Base-by-base conservation (phyloP, 2,797 vertebrate genomes). In the Cryptoprocta ferox region DNA sequence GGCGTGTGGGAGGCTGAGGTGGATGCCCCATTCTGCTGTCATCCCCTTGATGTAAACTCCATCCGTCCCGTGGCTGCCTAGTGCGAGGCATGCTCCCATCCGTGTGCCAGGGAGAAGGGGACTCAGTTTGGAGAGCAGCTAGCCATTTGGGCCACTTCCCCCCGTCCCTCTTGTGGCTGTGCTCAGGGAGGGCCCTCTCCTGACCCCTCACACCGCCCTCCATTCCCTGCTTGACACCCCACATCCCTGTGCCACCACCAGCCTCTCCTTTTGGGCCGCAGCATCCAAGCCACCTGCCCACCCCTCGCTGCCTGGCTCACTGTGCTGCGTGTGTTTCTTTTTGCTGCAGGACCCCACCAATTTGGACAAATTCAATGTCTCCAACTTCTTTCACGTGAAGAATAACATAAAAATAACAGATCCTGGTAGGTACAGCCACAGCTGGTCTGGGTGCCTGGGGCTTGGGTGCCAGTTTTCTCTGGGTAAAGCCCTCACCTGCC, bases 311-410 rank as follows among this genome's bases (percentile, higher is more conserved):
- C 24, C 28, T 5, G 16, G 39, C 61, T 94, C 26, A 68, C n/a
- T 65, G 14, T 50, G 7, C 30, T 66, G 21, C 1, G 50, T 4
- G 1, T 81, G 83, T 79, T 81, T 30, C 79, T 86, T 91, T 91
- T 73, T 93, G 97, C 96, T 89, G 35, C 87, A 99, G 99, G 99
- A 99, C 97, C 99, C 99, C 15, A 99, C 99, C 96, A 99, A 99
- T 98, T 96, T 99, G 99, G 99, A 99, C 98, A 99, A 99, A 97
- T 99, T 99, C 98, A 99, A 99, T 0, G 99, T 99, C 45, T 99
- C 99, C 1, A 98, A 99, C 98, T 99, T 99, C 98, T 99, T 99
- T 98, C 99, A 99, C 2, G 99, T 99, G 5, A 99, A 99, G 97
- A 99, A 99, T 98, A 99, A 99, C 97, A 89, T 99, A 97, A 99